A percentile compares a stretch with the other conserved stretches of the same genome.
phyloP scores from a whole-genome alignment of 2,888 invertebrate species.

The Lithodes maja region DNA sequence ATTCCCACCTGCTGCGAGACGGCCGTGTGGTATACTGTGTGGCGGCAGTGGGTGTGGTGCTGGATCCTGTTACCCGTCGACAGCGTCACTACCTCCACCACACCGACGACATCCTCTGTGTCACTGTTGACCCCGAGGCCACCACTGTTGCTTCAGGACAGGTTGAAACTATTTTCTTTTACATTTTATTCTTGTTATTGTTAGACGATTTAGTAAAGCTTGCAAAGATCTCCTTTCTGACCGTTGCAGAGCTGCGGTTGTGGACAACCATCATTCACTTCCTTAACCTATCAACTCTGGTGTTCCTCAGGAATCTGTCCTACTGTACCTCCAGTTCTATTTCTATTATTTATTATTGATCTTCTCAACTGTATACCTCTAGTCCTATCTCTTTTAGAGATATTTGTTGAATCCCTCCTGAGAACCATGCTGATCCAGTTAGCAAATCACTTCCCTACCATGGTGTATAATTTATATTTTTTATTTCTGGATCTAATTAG shows the following conservation, averaged over 20 bases:
- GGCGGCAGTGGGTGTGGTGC: conserved; percentile 75
- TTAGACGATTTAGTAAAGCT: too few relatives aligned
- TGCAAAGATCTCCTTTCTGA: too few relatives aligned
- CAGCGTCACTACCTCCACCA: conserved; percentile 76
- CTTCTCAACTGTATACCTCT: background rate
- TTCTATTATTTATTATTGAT: background rate
- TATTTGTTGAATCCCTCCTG: background rate
- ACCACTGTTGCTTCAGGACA: conserved; percentile 76
- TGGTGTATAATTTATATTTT: too few relatives aligned
- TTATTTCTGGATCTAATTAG: too few relatives aligned
- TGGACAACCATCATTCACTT: too few relatives aligned
- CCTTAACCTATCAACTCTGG: too few relatives aligned
- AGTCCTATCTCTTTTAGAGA: too few relatives aligned
- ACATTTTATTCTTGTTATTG: too few relatives aligned
- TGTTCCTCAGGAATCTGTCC: too few relatives aligned
- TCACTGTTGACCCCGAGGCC: conserved; percentile 75
- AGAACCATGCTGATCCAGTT: background rate
- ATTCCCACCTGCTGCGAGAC: conserved; percentile 75
- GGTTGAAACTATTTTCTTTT: conserved; percentile 70
- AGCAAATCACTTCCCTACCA: too few relatives aligned
- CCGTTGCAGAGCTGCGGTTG: too few relatives aligned
- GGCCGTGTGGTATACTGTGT: conserved; percentile 76
- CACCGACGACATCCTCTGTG: conserved; percentile 76
- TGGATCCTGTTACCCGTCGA: conserved; percentile 73
- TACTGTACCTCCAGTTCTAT: too few relatives aligned